These are phyloP conservation scores for Smittia aterrima DNA, from an alignment of 2,888 invertebrate species.

Conservation along the genomic window DNA sequence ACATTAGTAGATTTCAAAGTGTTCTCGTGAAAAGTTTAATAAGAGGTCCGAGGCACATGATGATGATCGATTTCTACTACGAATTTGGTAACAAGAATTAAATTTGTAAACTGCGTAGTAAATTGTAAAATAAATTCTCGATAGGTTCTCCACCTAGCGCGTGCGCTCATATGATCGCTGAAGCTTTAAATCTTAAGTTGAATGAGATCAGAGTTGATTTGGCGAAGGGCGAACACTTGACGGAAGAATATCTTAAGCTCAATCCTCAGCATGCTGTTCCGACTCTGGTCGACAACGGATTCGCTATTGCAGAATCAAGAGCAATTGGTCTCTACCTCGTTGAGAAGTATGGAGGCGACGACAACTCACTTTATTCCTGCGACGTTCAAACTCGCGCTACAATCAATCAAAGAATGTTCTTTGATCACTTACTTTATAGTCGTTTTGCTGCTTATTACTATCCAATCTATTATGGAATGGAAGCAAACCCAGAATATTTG, in stretches of 20 bases:
- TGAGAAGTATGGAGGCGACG: conserved; percentile 54
- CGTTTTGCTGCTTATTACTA: conserved; percentile 56
- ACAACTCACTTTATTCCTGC: conserved; percentile 65
- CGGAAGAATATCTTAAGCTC: conserved; percentile 59
- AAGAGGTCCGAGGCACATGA: neutral
- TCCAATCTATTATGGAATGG: conserved; percentile 54
- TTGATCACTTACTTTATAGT: conserved; percentile 66
- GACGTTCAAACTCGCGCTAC: conserved; percentile 67
- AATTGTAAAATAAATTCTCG: neutral
- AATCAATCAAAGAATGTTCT: conserved; percentile 70
- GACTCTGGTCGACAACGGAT: conserved; percentile 32
- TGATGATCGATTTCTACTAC: neutral
- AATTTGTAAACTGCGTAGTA: no score
- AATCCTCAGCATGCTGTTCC: conserved; percentile 41
- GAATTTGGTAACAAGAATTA: neutral
- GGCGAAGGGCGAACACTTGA: conserved; percentile 60
- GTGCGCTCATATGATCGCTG: conserved; percentile 59
- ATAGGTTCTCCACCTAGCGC: conserved; percentile 61
- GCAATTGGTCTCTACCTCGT: conserved; percentile 33
- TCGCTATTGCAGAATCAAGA: conserved; percentile 37
- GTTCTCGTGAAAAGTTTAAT: no score
- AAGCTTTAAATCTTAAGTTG: conserved; percentile 59
- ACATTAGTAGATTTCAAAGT: no score
- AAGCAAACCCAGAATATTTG: conserved; percentile 60
- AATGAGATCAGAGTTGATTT: conserved; percentile 52